Conservation (phyloP, 2,797 vertebrate species). For the Staurois parvus region DNA sequence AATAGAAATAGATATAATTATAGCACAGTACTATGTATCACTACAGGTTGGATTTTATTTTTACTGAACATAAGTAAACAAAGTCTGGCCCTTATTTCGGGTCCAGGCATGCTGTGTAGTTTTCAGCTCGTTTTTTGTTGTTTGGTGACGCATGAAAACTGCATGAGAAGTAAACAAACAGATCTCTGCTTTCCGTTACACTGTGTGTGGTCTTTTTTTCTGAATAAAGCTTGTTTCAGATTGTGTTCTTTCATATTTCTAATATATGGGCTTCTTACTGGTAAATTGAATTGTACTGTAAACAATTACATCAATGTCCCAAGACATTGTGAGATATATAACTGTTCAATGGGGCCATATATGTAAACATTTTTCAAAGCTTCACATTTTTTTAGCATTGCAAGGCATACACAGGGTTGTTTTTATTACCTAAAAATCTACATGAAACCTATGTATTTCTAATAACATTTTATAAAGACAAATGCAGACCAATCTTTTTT, state of each 20-base stretch:
- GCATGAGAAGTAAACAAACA: background rate
- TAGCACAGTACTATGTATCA: background rate
- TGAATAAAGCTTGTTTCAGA: background rate
- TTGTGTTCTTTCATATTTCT: background rate
- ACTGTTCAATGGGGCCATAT: too few relatives aligned
- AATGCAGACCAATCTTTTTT: too few relatives aligned
- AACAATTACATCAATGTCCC: background rate
- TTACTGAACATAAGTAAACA: background rate
- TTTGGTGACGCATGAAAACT: conserved; percentile 1
- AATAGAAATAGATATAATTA: background rate
- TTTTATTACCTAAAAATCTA: too few relatives aligned
- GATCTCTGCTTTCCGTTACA: background rate
- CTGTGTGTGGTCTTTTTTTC: background rate
- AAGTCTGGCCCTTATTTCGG: background rate
- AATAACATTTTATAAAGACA: too few relatives aligned
- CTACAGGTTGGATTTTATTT: background rate
- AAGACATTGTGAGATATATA: background rate
- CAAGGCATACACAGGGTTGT: too few relatives aligned
- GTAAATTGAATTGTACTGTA: background rate
- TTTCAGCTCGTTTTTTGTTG: background rate
- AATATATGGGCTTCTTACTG: background rate
- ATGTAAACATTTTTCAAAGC: too few relatives aligned
- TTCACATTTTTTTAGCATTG: too few relatives aligned
- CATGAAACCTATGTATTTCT: too few relatives aligned
- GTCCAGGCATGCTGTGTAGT: background rate